phyloP scores from a whole-genome alignment of 2,888 invertebrate genomes.

The Allophyes oxyacanthae region DNA sequence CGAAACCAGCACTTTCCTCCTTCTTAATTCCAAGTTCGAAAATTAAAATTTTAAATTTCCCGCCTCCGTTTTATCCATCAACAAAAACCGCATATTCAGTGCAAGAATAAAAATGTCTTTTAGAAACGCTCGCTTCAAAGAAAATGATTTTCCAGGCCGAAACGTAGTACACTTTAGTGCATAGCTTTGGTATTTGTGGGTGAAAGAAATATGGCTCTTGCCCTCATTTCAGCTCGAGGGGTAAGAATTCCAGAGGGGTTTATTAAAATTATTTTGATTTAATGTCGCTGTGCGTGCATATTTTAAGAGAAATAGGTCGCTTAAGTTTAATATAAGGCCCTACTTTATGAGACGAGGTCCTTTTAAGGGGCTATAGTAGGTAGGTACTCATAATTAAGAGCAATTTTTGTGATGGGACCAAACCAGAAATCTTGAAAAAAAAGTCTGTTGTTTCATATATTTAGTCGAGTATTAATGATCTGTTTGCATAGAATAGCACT shows the following conservation, averaged over 20 bases:
- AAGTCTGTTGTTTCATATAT: no score
- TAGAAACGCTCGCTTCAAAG: slow-evolving; percentile 41
- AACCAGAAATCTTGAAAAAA: no score
- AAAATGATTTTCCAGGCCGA: slow-evolving; percentile 53
- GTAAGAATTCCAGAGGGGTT: slow-evolving; percentile 32
- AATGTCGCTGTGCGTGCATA: slow-evolving; percentile 1
- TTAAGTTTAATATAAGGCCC: background rate
- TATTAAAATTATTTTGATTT: slow-evolving; percentile 49
- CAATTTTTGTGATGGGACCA: no score
- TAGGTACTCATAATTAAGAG: no score
- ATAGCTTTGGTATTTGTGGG: slow-evolving; percentile 46
- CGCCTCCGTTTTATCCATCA: slow-evolving; percentile 38
- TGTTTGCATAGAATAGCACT: no score
- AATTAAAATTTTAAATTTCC: slow-evolving; percentile 48
- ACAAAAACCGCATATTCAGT: slow-evolving; percentile 45
- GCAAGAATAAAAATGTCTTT: slow-evolving; percentile 49
- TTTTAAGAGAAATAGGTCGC: background rate
- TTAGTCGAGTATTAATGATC: no score
- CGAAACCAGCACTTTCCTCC: background rate
- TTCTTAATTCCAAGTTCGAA: slow-evolving; percentile 40
- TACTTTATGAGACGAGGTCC: no score
- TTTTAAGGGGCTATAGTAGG: no score
- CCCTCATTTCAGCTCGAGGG: slow-evolving; percentile 48
- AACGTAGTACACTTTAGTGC: slow-evolving; percentile 38
- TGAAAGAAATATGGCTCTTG: slow-evolving; percentile 58